Evolutionary conservation across 2,888 invertebrate genomes (phyloP), one percentile per base, ranked within the genome.

Genomic region (Eupithecia pulchellata): DNA sequence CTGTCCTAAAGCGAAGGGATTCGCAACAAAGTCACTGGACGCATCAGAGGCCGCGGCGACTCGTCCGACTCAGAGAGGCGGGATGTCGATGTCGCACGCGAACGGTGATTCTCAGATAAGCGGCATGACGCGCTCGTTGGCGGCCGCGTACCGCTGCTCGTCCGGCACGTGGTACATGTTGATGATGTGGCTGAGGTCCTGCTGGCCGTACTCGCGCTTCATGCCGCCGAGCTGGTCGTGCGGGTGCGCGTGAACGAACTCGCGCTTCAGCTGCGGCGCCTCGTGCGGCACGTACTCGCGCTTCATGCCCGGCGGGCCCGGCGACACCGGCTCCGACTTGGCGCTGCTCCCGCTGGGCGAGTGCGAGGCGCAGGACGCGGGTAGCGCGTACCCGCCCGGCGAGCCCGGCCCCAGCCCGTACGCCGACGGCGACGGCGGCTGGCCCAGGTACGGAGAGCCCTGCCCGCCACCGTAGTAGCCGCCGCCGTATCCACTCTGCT

Each of bases 311-410:
- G 93, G 95, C 91, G 95, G 97, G 91, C 94, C 96, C 64, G 98
- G 97, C 68, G 97, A 97, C 82, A 97, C 97, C 36, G 98, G 97
- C 90, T 98, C 98, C 66, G 98, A 98, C 89, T 98, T 98, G 86
- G 98, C 97, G 87, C 97, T 97, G 76, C 97, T 97, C 79, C 97
- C 97, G 88, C 97, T 97, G 65, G 98, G 98, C 83, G 97, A 97
- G 91, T 98, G 97, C 75, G 96, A 95, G 73, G 96, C 95, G 91
- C 96, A 96, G 17, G 96, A 96, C 64, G 96, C 96, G 0, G 96
- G 95, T 82, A 96, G 94, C 64, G 95, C 94, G 81, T 96, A 95
- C 25, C 95, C 95, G 73, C 95, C 95, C 2, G 96, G 96, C n/a
- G 96, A 96, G 67, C 96, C 96, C 42, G 95, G 95, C 47, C 94